Conservation (phyloP, 1,140 invertebrate genomes). For the Lepidurus arcticus region DNA sequence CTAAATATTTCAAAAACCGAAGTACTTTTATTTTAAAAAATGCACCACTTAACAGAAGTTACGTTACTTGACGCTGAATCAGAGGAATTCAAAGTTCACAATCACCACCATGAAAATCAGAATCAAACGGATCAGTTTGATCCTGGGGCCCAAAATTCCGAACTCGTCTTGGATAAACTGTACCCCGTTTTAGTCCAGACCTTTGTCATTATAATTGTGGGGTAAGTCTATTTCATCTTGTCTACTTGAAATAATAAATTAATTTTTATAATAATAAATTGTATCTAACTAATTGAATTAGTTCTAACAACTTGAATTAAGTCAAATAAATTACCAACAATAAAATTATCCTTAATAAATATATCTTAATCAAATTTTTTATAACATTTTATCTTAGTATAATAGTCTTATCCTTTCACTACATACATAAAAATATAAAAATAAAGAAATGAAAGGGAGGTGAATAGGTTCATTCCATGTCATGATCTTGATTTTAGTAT, state of each 20-base stretch:
- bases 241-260: background rate
- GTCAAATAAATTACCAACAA: too few relatives aligned
- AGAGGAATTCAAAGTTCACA: background rate
- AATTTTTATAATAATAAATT: background rate
- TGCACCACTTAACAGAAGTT: background rate
- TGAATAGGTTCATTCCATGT: too few relatives aligned
- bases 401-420: too few relatives aligned
- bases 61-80: background rate
- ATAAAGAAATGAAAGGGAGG: too few relatives aligned
- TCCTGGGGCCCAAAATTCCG: background rate
- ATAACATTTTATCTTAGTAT: too few relatives aligned
- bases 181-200: constrained; percentile 50
- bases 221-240: constrained; percentile 38
- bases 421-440: too few relatives aligned
- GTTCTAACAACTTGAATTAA: too few relatives aligned
- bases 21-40: background rate
- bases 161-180: constrained; percentile 42
- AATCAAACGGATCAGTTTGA: background rate
- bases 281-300: background rate
- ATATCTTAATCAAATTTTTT: too few relatives aligned
- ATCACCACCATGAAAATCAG: background rate
- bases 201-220: constrained; percentile 48
- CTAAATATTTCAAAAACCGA: background rate
- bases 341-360: too few relatives aligned
- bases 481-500: too few relatives aligned